phyloP scores from a whole-genome alignment of 2,113 vertebrate genomes.

The mouse (Mus musculus) region GRCm39 chrX:67333501-67334000 shows the following conservation, averaged over 20 bases:
- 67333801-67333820: neutral
- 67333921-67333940: slow-evolving; percentile 7
- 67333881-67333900: slow-evolving; percentile 30
- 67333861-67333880: neutral
- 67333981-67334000: slow-evolving; percentile 20
- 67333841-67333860: neutral
- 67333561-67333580: no score
- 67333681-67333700: neutral
- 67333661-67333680: no score
- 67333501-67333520: no score
- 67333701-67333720: neutral
- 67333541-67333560: no score
- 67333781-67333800: neutral
- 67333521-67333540: no score
- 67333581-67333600: no score
- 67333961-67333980: neutral
- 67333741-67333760: neutral
- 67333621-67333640: no score
- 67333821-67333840: neutral
- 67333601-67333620: no score
- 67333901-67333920: slow-evolving; percentile 15
- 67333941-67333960: neutral
- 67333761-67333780: neutral
- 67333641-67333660: no score
- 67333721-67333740: neutral